Conservation (phyloP, 2,113 vertebrate species). For the Hypanus sabinus region DNA sequence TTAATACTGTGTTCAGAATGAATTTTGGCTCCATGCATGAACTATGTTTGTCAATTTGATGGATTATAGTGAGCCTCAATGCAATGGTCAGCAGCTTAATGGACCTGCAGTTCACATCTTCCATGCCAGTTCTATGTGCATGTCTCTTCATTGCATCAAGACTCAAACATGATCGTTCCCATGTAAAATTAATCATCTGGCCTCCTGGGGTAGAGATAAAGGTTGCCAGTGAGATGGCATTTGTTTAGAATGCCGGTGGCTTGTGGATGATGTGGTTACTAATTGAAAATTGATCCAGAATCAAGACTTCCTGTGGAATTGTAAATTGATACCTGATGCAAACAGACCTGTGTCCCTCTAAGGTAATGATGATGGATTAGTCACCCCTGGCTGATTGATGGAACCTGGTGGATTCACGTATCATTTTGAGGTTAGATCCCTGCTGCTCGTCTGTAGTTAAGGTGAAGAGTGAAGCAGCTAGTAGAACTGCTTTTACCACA, state of each 20-base stretch:
- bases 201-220: not conserved
- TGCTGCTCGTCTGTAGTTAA: not conserved
- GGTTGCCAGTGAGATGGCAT: not conserved
- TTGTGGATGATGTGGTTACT: not conserved
- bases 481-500: no score
- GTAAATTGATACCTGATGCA: not conserved
- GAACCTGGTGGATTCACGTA: not conserved
- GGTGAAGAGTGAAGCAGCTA: no score
- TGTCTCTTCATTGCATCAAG: not conserved
- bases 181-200: not conserved
- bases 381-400: not conserved
- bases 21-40: not conserved
- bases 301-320: not conserved
- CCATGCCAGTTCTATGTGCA: not conserved
- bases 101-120: not conserved
- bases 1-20: not conserved
- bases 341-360: not conserved
- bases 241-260: not conserved
- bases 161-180: not conserved
- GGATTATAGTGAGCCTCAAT: not conserved
- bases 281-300: not conserved
- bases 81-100: not conserved
- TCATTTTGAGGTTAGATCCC: not conserved
- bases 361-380: slow-evolving; percentile 18
- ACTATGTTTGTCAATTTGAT: not conserved